Base-by-base conservation (phyloP, 2,888 invertebrate species). In the Parapristionchus giblindavisi region DNA sequence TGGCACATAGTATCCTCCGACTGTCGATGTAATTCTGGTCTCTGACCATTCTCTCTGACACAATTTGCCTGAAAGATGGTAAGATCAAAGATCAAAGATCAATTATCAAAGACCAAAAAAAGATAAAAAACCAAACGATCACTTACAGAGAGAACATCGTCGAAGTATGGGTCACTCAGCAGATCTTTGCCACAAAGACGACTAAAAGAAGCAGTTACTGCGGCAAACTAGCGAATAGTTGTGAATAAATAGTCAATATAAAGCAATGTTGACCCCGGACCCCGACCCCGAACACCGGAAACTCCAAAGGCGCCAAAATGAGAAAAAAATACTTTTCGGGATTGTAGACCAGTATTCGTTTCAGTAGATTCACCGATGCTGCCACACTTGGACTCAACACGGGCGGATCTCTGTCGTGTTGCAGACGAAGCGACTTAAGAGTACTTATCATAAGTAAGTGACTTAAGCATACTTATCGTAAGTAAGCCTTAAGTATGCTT, bases 141-240 rank as follows among this genome's bases (percentile, higher is more conserved):
- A 24, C 63, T 38, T 27, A 63, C 63, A 38, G 63, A 38, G 11
- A 63, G 40, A 14, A 70, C 70, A 11, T 70, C 70, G 24, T 70
- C 70, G 54, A 70, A 70, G 70, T 27, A 70, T 24, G 24, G 21
- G 70, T 70, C 70, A 52, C 54, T 54, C 17, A 70, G 70, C 14
- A 70, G 21, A 14, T 52, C 36, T 54, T 52, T 36, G 52, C 70
- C 70, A 27, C 38, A 54, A 11, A 70, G 54, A 17, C 70, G 52
- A 6, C 66, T 66, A 34, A 43, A 66, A 29, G 17, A 11, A 36
- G n/a, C n/a, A n/a, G n/a, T n/a, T n/a, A n/a, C n/a, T n/a, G n/a
- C n/a, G n/a, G n/a, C n/a, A n/a, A n/a, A n/a, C n/a, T n/a, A n/a
- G n/a, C n/a, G n/a, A n/a, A n/a, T n/a, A n/a, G n/a, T n/a, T n/a